Base-by-base conservation (phyloP, 35 echinoderm and acorn worm genomes). In the Ptychodera flava region DNA sequence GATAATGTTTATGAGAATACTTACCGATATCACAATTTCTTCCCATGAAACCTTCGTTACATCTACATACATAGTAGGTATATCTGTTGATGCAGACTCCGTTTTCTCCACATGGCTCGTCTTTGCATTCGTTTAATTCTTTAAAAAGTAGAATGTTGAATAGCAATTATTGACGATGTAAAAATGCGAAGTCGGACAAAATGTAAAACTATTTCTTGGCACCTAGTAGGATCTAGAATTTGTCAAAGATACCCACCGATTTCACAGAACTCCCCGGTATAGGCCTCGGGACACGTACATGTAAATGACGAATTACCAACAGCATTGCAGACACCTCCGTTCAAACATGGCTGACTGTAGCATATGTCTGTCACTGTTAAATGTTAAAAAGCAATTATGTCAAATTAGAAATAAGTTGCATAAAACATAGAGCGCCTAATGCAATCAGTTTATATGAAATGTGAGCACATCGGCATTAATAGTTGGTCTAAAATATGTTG, bases 1-100 rank as follows among this genome's bases (percentile, higher is more conserved):
- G 82, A 83, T 30, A 83, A 34, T 30, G 37, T 77, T 78, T 64
- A 12, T 22, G 22, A 64, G 22, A 64, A 12, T 64, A 29, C 92
- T 89, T 78, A 97, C 95, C 95, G 37, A 78, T 80, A 76, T 97
- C 92, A 93, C 95, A 97, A 15, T 94, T 86, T 31, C 16, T 85
- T 6, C 95, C 95, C 33, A 79, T 89, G 79, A 90, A 97, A 10
- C 95, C 95, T 90, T 94, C 93, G 34, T 83, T 80, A 82, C 95
- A 97, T 12, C 90, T 90, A 79, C 95, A 97, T 45, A 90, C 94
- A 75, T 94, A 97, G 15, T 88, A 76, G 1, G 85, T 33, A 28
- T 85, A 86, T 83, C 84, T 87, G 45, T 85, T 90, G 29, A 33
- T 80, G 79, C 95, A 97, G 30, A 87, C 89, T 31, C 78, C 95